Evolutionary conservation across 1,140 invertebrate genomes (phyloP).

Genomic region (Zaprionus taronus): DNA sequence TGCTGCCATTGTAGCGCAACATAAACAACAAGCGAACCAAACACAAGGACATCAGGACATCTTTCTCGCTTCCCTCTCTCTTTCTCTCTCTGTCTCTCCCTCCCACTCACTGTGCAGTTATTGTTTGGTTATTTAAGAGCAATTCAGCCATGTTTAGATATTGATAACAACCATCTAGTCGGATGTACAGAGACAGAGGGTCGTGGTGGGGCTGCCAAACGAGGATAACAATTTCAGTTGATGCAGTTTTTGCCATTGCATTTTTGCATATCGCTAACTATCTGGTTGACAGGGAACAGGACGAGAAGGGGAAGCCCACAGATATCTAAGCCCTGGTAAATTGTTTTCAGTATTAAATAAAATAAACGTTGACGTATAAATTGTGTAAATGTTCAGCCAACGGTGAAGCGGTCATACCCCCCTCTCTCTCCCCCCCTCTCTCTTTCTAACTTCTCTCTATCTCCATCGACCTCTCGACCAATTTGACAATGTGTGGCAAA

Average conservation of each 20-base stretch:
- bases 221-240: slow-evolving; percentile 69
- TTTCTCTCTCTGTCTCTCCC: background rate
- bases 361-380: slow-evolving; percentile 80
- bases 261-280: slow-evolving; percentile 66
- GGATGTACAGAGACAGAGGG: slow-evolving; percentile 28
- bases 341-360: slow-evolving; percentile 79
- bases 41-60: slow-evolving; percentile 34
- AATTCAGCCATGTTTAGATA: slow-evolving; percentile 79
- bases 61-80: slow-evolving; percentile 9
- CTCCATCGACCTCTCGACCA: slow-evolving; percentile 1
- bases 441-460: background rate
- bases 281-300: slow-evolving; percentile 15
- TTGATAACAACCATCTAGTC: slow-evolving; percentile 61
- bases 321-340: slow-evolving; percentile 63
- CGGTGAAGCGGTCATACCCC: slow-evolving; percentile 44
- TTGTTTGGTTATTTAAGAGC: slow-evolving; percentile 82
- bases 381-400: slow-evolving; percentile 77
- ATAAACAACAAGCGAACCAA: slow-evolving; percentile 29
- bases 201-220: slow-evolving; percentile 44
- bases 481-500: slow-evolving; percentile 61
- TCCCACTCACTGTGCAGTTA: slow-evolving; percentile 55
- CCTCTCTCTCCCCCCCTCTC: too few relatives aligned
- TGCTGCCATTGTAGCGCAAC: slow-evolving; percentile 29
- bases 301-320: background rate
- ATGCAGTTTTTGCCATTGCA: slow-evolving; percentile 55